Percentiles rank a stretch among this genome's conserved stretches.
Conservation (phyloP, 2,797 vertebrate species). For the Platyrinchus mystaceus region DNA sequence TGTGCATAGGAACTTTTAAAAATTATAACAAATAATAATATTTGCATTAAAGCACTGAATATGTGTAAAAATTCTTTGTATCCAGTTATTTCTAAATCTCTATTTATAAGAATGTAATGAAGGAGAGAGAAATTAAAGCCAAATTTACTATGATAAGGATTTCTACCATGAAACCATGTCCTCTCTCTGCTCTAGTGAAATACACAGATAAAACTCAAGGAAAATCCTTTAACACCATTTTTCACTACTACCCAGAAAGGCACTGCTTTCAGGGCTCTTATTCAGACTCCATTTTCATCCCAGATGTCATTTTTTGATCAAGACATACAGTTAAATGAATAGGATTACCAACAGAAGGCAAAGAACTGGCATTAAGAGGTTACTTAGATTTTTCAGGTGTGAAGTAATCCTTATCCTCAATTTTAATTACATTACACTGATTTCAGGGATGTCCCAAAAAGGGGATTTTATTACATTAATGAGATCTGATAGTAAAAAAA, state of each 20-base stretch:
- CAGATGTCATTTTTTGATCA: background rate
- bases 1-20: background rate
- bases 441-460: background rate
- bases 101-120: background rate
- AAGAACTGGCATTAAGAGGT: background rate
- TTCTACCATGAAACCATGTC: background rate
- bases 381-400: background rate
- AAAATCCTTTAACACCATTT: background rate
- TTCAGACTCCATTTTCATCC: background rate
- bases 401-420: background rate
- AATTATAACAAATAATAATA: background rate
- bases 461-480: background rate
- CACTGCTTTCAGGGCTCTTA: background rate
- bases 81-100: background rate
- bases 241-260: background rate
- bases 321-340: background rate
- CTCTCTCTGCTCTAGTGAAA: background rate
- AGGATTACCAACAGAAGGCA: background rate
- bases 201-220: background rate
- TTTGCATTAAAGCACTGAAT: background rate
- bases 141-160: background rate
- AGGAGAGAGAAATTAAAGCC: background rate
- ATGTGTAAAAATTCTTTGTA: background rate
- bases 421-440: background rate
- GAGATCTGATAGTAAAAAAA: background rate